These are phyloP conservation scores for Thalassoma bifasciatum DNA, from an alignment of 2,113 vertebrate genomes.

Conservation along the genomic window DNA sequence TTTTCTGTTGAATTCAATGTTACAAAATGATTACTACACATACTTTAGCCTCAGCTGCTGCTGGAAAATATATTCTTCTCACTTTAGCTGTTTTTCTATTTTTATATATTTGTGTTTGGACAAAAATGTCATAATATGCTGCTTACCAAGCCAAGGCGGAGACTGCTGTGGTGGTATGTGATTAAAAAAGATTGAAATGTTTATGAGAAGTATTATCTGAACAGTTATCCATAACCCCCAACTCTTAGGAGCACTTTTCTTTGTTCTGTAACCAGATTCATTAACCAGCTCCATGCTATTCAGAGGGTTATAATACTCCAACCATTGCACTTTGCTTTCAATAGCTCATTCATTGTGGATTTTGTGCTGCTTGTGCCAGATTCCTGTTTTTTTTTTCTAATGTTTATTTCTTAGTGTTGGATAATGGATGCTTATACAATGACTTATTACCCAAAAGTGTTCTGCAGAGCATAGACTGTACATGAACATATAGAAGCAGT, in stretches of 20 bases:
- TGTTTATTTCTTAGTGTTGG: conserved; percentile 18
- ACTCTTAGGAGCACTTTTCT: conserved; percentile 43
- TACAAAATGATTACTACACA: conserved; percentile 45
- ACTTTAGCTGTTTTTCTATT: conserved; percentile 46
- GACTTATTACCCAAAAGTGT: conserved; percentile 58
- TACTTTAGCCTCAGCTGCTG: conserved; percentile 36
- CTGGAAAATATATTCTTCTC: conserved; percentile 30
- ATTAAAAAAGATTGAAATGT: conserved; percentile 33
- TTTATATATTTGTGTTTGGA: conserved; percentile 46
- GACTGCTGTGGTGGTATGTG: conserved; percentile 38
- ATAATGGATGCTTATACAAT: conserved; percentile 25
- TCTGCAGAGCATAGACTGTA: conserved; percentile 37
- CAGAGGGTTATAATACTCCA: conserved; percentile 37
- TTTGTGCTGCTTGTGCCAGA: conserved; percentile 28
- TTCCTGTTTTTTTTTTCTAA: conserved; percentile 13
- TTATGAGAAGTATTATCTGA: conserved; percentile 35
- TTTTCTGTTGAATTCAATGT: conserved; percentile 59
- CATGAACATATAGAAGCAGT: conserved; percentile 30
- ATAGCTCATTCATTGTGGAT: conserved; percentile 29
- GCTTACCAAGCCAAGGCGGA: conserved; percentile 46
- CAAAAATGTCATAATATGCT: conserved; percentile 56
- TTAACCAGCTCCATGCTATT: conserved; percentile 34
- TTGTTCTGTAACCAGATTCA: conserved; percentile 23
- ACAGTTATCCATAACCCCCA: conserved; percentile 23
- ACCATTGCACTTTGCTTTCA: conserved; percentile 51